Percentiles rank a stretch among this genome's conserved stretches.
Conservation (phyloP, 2,888 invertebrate species). For the Lithophane socia region DNA sequence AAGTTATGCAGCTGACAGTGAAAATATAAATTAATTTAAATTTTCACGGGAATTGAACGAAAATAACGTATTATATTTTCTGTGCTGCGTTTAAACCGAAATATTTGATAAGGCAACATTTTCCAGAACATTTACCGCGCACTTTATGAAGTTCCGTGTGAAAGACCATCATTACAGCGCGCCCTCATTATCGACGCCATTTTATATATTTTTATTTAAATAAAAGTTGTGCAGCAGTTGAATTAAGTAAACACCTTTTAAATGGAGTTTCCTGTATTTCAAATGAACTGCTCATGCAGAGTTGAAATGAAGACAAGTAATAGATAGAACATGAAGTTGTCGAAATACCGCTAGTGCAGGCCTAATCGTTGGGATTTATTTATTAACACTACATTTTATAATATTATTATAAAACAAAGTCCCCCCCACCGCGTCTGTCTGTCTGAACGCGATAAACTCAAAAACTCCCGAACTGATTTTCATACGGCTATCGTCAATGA, state of each 20-base stretch:
- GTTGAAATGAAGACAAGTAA: not conserved
- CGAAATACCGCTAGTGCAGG: not conserved
- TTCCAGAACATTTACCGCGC: constrained; percentile 59
- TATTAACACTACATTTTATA: not conserved
- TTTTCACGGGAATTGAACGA: constrained; percentile 45
- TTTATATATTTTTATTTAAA: constrained; percentile 26
- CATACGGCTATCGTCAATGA: too few species aligned
- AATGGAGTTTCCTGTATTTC: too few species aligned
- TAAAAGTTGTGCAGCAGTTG: constrained; percentile 3
- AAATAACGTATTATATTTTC: constrained; percentile 56
- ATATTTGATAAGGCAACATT: constrained; percentile 60
- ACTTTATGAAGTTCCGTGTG: constrained; percentile 53
- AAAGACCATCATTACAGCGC: constrained; percentile 55
- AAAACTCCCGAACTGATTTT: too few species aligned
- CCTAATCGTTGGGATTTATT: not conserved
- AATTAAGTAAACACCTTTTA: constrained; percentile 5
- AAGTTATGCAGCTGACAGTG: constrained; percentile 38
- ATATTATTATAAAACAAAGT: too few species aligned
- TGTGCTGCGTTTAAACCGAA: constrained; percentile 54
- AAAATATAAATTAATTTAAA: constrained; percentile 51
- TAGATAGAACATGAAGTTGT: not conserved
- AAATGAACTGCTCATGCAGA: not conserved
- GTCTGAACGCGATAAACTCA: too few species aligned
- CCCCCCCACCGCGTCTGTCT: too few species aligned
- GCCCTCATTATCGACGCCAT: constrained; percentile 55